Percentiles rank a stretch among this genome's conserved stretches.
These are phyloP conservation scores for Podargus strigoides DNA, from an alignment of 2,797 vertebrate genomes.

Conservation along the genomic window DNA sequence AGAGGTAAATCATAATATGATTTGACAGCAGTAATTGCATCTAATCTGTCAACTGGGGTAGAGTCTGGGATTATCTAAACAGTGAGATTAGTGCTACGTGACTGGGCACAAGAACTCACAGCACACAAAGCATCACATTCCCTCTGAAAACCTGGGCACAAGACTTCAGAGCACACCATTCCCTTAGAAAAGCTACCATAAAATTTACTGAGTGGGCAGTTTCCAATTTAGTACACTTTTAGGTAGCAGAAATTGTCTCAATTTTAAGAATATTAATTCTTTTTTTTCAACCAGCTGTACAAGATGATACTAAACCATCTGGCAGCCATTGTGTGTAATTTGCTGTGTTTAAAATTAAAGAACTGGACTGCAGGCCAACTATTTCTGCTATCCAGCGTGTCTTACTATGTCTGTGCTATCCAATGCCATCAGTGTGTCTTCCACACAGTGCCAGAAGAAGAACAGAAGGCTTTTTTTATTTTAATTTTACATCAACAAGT, in stretches of 20 bases:
- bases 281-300: neutral
- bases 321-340: neutral
- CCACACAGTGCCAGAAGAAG: neutral
- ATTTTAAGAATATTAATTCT: neutral
- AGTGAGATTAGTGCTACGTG: neutral
- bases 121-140: neutral
- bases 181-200: neutral
- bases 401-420: neutral
- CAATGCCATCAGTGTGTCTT: neutral
- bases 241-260: neutral
- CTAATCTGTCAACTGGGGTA: neutral
- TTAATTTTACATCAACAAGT: neutral
- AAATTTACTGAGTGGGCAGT: neutral
- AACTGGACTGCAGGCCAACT: neutral
- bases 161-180: neutral
- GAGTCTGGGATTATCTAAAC: neutral
- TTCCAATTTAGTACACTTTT: neutral
- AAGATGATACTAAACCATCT: conserved; percentile 4
- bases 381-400: neutral
- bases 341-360: neutral
- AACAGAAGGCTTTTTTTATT: neutral
- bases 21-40: neutral
- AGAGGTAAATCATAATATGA: neutral
- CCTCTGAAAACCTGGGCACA: neutral
- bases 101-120: neutral